A percentile compares a stretch with the other conserved stretches of the same genome.
Evolutionary conservation across 2,888 invertebrate species (phyloP).

Genomic region (Clunio marinus): DNA sequence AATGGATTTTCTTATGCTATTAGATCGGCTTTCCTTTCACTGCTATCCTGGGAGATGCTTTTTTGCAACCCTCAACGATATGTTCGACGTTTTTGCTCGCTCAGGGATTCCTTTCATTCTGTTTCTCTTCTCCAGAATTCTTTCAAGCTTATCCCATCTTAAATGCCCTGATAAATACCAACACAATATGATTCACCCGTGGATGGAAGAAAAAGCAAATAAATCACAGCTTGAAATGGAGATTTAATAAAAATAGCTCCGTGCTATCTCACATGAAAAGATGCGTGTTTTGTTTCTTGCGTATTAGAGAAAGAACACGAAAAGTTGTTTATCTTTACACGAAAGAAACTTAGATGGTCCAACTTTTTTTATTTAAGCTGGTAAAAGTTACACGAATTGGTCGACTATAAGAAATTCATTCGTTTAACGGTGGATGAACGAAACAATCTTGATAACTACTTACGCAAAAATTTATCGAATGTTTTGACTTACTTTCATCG

Average conservation of each 20-base stretch:
- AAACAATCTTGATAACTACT: no score
- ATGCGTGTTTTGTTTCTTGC: not conserved
- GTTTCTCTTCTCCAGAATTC: not conserved
- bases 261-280: constrained; percentile 28
- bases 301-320: no score
- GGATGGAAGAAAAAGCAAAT: constrained; percentile 27
- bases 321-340: no score
- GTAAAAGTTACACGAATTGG: no score
- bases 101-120: no score
- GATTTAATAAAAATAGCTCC: constrained; percentile 38
- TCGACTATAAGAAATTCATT: no score
- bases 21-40: no score
- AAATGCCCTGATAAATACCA: constrained; percentile 38
- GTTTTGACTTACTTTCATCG: no score
- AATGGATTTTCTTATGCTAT: constrained; percentile 29
- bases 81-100: not conserved
- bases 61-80: not conserved
- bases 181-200: constrained; percentile 29
- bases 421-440: no score
- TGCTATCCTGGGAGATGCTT: not conserved
- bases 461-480: no score
- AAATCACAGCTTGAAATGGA: constrained; percentile 39
- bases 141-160: constrained; percentile 29
- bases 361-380: no score
- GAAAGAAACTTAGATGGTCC: no score